Evolutionary conservation across 2,113 vertebrate genomes (phyloP), one percentile per base, ranked within the genome.

Genomic region (Odontesthes bonariensis): DNA sequence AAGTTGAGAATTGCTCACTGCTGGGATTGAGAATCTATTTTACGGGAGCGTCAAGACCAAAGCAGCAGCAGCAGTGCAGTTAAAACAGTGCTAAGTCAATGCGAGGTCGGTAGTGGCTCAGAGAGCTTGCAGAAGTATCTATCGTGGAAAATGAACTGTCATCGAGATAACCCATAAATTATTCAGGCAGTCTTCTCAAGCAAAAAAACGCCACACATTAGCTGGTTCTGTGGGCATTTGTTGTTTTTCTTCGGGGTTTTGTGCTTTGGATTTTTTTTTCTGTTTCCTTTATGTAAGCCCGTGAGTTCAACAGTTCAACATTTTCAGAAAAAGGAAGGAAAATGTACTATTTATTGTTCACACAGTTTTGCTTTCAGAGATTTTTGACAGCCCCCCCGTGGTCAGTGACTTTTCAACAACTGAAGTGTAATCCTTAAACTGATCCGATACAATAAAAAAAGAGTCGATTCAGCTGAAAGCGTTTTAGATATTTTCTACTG

Each of bases 101-200:
- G 11, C n/a, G 57, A 61, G 44, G 55, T 59, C 67, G 51, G 40
- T 31, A 12, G 19, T n/a, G 31, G 54, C 19, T 47, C 68, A 51
- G n/a, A 16, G 17, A 35, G 44, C 44, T 14, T 16, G 35, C 2
- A 38, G 3, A 35, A 35, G n/a, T 14, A 20, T 51, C 10, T 33
- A 44, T 55, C 8, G 7, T 33, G 17, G 5, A 66, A 31, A 27
- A 42, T 12, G 9, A 46, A 53, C 27, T 10, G 60, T 3, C 17
- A n/a, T 17, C 44, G 47, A 1, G 12, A 63, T n/a, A 9, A 19
- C 5, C 31, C 20, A 33, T 64, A 3, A 64, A 64, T 64, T 32
- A 64, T 64, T 64, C 33, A 64, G 5, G 17, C 19, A 19, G 11
- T 31, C 2, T 63, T 63, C 42, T 49, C 17, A 12, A 49, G 27